These are phyloP conservation scores for Drosophila pseudoobscura DNA, from an alignment of 1,140 invertebrate genomes.

Conservation along the genomic window DNA sequence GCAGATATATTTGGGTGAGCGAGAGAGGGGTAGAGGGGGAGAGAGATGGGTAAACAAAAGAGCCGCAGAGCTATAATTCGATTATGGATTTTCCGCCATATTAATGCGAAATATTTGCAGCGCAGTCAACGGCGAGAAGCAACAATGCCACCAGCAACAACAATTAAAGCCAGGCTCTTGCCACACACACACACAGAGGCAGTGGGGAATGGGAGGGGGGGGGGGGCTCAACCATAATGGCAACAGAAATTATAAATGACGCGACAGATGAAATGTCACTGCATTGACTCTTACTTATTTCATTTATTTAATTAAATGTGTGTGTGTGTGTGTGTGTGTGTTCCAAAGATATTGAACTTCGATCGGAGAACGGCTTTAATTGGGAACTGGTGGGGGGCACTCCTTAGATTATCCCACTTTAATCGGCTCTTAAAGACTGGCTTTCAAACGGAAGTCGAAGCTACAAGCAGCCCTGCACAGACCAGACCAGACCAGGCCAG, in stretches of 20 bases:
- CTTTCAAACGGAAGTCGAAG: not conserved
- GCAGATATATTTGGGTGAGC: slow-evolving; percentile 2
- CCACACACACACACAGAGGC: not conserved
- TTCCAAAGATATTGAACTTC: slow-evolving; percentile 7
- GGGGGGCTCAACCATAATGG: slow-evolving; percentile 62
- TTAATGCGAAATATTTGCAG: slow-evolving; percentile 80
- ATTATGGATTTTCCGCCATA: slow-evolving; percentile 81
- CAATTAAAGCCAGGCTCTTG: not conserved
- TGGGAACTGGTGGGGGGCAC: too few relatives aligned
- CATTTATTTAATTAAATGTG: slow-evolving; percentile 78
- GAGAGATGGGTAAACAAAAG: slow-evolving; percentile 69
- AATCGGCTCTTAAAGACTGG: too few relatives aligned
- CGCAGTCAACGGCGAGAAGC: slow-evolving; percentile 58
- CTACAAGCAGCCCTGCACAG: too few relatives aligned
- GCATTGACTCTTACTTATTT: slow-evolving; percentile 66
- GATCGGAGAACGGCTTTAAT: not conserved
- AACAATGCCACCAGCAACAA: slow-evolving; percentile 42
- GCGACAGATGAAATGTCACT: slow-evolving; percentile 80
- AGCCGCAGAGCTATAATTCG: slow-evolving; percentile 77
- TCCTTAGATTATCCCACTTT: too few relatives aligned
- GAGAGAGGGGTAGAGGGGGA: slow-evolving; percentile 29
- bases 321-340: not conserved
- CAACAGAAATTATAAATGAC: slow-evolving; percentile 81
- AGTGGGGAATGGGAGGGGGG: not conserved
- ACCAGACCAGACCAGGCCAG: too few relatives aligned